phyloP scores from a whole-genome alignment of 2,797 vertebrate genomes.

The Phoeniculus purpureus region DNA sequence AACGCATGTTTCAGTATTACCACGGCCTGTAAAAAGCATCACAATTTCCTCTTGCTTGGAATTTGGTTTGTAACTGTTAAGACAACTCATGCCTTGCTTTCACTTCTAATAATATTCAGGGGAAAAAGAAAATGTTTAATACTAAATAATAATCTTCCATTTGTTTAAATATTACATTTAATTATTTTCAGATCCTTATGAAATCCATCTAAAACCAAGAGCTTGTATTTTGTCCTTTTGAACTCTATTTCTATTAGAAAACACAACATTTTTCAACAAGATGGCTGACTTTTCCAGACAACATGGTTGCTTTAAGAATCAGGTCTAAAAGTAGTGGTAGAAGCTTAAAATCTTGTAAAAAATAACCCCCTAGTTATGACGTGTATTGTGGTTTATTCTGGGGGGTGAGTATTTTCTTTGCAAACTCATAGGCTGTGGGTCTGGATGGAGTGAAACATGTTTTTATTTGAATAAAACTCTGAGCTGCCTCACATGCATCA shows the following conservation, averaged over 20 bases:
- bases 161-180: not conserved
- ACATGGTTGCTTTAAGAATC: not conserved
- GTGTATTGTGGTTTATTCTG: not conserved
- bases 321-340: not conserved
- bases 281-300: conserved; percentile 26
- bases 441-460: not conserved
- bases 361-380: not conserved
- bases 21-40: not conserved
- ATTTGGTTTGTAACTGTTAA: not conserved
- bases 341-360: not conserved
- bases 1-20: not conserved
- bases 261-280: conserved; percentile 1
- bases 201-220: not conserved
- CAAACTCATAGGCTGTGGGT: not conserved
- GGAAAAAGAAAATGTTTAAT: accelerated
- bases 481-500: not conserved
- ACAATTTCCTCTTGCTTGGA: not conserved
- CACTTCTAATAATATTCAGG: not conserved
- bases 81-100: not conserved
- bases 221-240: not conserved
- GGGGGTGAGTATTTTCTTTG: not conserved
- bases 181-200: not conserved
- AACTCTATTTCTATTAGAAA: not conserved
- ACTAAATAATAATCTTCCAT: not conserved
- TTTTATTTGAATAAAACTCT: not conserved